Evolutionary conservation across 2,113 vertebrate genomes (phyloP).

Genomic region (Lycaon pictus): DNA sequence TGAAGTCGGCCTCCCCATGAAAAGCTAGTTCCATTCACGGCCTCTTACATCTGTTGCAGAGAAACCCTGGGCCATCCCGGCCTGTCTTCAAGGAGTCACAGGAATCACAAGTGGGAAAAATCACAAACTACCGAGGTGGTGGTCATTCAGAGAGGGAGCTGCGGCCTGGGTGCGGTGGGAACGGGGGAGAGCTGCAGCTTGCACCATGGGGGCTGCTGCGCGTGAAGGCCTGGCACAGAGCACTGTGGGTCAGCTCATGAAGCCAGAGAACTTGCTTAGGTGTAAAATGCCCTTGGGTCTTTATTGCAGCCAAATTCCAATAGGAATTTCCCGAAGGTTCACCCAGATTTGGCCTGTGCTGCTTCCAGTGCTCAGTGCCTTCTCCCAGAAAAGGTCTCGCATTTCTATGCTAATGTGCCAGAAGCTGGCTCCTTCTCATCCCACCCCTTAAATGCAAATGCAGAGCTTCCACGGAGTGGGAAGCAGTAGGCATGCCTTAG

Average conservation of each 20-base stretch:
- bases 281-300: not conserved
- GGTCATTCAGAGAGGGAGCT: not conserved
- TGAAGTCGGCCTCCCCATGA: not conserved
- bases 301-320: not conserved
- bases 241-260: fast-evolving
- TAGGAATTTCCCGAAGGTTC: conserved; percentile 38
- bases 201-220: not conserved
- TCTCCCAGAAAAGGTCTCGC: conserved; percentile 46
- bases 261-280: not conserved
- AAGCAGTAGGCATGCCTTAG: not conserved
- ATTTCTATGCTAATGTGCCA: conserved; percentile 53
- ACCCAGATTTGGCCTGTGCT: not conserved
- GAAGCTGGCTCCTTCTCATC: not conserved
- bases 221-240: not conserved
- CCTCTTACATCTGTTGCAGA: not conserved
- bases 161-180: not conserved
- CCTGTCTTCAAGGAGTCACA: not conserved
- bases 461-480: not conserved
- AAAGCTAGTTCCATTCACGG: not conserved
- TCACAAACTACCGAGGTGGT: not conserved
- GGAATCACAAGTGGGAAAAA: not conserved
- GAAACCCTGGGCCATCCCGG: not conserved
- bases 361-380: not conserved
- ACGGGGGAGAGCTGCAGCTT: too few species aligned
- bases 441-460: not conserved